phyloP scores from a whole-genome alignment of 2,888 invertebrate species.

The Hyposoter didymator region DNA sequence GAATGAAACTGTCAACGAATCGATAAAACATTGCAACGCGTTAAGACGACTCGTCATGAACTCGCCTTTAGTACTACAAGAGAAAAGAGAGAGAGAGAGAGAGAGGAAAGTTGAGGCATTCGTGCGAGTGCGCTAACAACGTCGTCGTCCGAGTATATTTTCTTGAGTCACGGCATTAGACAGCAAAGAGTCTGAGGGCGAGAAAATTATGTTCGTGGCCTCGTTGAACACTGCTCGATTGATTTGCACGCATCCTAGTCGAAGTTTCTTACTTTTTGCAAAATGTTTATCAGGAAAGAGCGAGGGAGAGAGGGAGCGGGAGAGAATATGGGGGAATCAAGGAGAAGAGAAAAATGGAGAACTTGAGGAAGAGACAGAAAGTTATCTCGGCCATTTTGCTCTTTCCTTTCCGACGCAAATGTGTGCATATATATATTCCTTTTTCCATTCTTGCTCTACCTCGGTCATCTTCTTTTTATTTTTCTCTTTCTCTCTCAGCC shows the following conservation, averaged over 20 bases:
- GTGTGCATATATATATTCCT: constrained; percentile 1
- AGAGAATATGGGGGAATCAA: no score
- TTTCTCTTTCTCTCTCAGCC: constrained; percentile 42
- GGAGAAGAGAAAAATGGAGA: constrained; percentile 66
- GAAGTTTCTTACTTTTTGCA: constrained; percentile 20
- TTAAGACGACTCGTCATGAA: constrained; percentile 57
- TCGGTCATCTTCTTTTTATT: constrained; percentile 50
- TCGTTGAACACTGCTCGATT: constrained; percentile 60
- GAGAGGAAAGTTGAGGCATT: constrained; percentile 26
- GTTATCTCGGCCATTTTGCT: constrained; percentile 77
- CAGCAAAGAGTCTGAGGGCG: constrained; percentile 29
- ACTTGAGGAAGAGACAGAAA: constrained; percentile 68
- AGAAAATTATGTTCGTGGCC: constrained; percentile 54
- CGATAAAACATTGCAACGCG: constrained; percentile 67
- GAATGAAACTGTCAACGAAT: constrained; percentile 70
- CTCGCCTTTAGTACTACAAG: constrained; percentile 27
- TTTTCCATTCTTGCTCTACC: constrained; percentile 46
- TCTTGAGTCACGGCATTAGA: constrained; percentile 46
- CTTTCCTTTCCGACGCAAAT: constrained; percentile 60
- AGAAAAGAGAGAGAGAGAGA: constrained; percentile 21
- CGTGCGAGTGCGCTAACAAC: constrained; percentile 52
- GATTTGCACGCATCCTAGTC: constrained; percentile 61
- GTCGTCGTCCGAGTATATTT: constrained; percentile 49
- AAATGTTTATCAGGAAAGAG: constrained; percentile 42
- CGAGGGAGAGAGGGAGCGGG: constrained; percentile 52